These are phyloP conservation scores for Martes martes DNA, from an alignment of 2,113 vertebrate species.

Conservation along the genomic window DNA sequence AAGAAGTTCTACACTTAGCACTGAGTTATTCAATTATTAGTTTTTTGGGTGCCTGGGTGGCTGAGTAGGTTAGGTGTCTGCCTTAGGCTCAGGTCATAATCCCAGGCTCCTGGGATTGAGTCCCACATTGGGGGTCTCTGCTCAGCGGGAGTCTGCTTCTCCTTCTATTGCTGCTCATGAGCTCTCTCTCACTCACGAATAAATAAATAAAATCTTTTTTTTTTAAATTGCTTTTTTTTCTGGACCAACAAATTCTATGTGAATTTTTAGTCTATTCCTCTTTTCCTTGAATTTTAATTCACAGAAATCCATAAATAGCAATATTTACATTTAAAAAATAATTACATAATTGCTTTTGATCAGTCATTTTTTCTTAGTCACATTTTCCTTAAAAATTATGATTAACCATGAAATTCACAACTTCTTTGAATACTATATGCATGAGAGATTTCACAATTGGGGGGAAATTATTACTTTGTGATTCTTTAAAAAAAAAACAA, in stretches of 20 bases:
- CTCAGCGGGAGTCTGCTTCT: too few species aligned
- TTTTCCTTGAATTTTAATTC: conserved; percentile 42
- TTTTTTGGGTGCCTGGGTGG: neutral
- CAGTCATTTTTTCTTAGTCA: neutral
- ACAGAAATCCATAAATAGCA: neutral
- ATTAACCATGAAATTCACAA: conserved; percentile 30
- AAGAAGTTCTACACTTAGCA: neutral
- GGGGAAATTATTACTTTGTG: neutral
- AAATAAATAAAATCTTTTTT: too few species aligned
- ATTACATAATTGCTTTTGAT: neutral
- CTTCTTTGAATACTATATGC: neutral
- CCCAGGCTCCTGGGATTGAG: too few species aligned
- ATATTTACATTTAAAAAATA: neutral
- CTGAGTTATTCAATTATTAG: conserved; percentile 9
- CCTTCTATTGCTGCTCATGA: too few species aligned
- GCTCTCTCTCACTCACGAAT: too few species aligned
- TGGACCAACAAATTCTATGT: neutral
- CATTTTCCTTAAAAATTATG: neutral
- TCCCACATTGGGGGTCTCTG: too few species aligned
- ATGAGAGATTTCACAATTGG: neutral
- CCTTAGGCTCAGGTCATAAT: too few species aligned
- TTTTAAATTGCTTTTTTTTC: neutral
- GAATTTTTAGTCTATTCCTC: neutral
- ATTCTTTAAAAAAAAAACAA: neutral
- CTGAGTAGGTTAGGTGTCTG: too few species aligned